These are phyloP conservation scores for Drosophila antonietae DNA, from an alignment of 2,888 invertebrate genomes.

Conservation along the genomic window DNA sequence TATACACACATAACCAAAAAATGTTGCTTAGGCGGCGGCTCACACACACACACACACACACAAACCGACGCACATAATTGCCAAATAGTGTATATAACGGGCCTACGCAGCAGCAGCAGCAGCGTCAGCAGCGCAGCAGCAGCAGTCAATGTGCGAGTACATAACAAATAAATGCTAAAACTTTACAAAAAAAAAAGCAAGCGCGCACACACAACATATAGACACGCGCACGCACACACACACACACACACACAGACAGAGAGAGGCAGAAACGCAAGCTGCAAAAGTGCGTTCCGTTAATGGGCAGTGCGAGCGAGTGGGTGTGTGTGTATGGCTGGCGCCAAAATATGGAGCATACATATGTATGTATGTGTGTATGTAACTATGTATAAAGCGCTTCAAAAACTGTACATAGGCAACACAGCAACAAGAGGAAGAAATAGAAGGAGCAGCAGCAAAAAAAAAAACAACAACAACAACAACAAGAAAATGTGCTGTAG, in stretches of 20 bases:
- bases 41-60: constrained; percentile 11
- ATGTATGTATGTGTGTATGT: not conserved
- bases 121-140: constrained; percentile 32
- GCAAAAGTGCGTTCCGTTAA: constrained; percentile 75
- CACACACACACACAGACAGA: constrained; percentile 16
- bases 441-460: constrained; percentile 1
- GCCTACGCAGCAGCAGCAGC: constrained; percentile 61
- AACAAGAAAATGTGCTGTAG: constrained; percentile 48
- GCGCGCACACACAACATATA: constrained; percentile 52
- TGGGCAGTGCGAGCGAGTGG: constrained; percentile 27
- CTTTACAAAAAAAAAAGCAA: constrained; percentile 75
- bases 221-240: constrained; percentile 43
- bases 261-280: constrained; percentile 65
- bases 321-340: constrained; percentile 43
- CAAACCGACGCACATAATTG: constrained; percentile 51
- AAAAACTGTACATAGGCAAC: constrained; percentile 59
- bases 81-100: constrained; percentile 72
- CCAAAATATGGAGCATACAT: constrained; percentile 74
- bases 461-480: constrained; percentile 18
- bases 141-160: constrained; percentile 61
- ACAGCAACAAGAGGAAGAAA: constrained; percentile 9
- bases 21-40: constrained; percentile 25
- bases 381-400: constrained; percentile 42
- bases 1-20: constrained; percentile 61
- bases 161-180: constrained; percentile 81